A percentile compares a stretch with the other conserved stretches of the same genome.
phyloP scores from a whole-genome alignment of 2,888 invertebrate genomes.

The Physocephala rufipes region DNA sequence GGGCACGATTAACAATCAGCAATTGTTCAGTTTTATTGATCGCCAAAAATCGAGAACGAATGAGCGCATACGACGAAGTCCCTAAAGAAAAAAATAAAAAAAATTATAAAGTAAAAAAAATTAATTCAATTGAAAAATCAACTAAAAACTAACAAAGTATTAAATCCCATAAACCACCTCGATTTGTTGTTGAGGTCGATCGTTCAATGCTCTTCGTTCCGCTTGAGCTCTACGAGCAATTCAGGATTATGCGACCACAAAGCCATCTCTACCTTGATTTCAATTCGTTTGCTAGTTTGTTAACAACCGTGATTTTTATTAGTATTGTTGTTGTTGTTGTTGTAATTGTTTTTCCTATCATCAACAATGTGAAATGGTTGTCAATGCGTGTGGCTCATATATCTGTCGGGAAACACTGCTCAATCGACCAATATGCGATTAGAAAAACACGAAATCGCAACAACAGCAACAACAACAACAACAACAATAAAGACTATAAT shows the following conservation, averaged over 20 bases:
- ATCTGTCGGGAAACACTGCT: constrained; percentile 31
- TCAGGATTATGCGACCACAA: constrained; percentile 6
- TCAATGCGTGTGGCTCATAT: constrained; percentile 16
- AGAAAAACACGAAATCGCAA: constrained; percentile 17
- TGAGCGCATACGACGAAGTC: neutral
- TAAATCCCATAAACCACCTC: constrained; percentile 5
- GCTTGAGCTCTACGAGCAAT: too few species aligned
- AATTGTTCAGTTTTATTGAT: neutral
- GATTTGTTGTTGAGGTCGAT: constrained; percentile 3
- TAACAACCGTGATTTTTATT: neutral
- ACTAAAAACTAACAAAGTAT: neutral
- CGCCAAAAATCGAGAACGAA: neutral
- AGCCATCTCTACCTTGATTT: neutral
- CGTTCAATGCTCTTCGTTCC: neutral
- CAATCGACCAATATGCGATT: constrained; percentile 4
- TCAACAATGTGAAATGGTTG: neutral
- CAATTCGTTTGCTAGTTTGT: neutral
- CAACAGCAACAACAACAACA: constrained; percentile 31
- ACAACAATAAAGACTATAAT: constrained; percentile 20
- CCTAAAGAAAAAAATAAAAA: too few species aligned
- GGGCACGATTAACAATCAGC: constrained; percentile 13
- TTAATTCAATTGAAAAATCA: constrained; percentile 11
- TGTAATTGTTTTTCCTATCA: neutral
- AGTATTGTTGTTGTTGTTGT: constrained; percentile 6
- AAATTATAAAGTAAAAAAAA: neutral